Evolutionary conservation across 1,140 invertebrate species (phyloP), one percentile per base, ranked within the genome.

Genomic region (Pomacea maculata): DNA sequence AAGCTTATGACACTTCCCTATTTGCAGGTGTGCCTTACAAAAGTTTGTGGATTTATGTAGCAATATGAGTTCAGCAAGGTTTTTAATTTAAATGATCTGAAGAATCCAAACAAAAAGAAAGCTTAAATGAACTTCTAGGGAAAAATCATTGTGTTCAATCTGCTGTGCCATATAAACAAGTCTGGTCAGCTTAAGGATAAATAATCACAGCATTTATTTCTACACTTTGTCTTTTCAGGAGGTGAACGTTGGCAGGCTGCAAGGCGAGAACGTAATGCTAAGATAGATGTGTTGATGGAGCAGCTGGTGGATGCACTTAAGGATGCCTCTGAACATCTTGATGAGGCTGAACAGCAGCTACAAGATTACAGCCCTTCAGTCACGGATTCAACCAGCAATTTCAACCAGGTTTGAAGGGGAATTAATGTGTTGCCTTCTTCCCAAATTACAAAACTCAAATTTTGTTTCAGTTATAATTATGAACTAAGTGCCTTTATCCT

Each of bases 221-320:
- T 61, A 17, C 57, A 61, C 57, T 61, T 11, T 61, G 1, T 17
- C 57, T 6, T 8, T 17, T 14, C 57, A 61, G 57, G 57, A 80
- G 82, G 67, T 83, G 77, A 83, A 72, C 21, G 61, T 70, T 55
- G 64, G n/a, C 65, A 79, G 17, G n/a, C 45, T 55, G 65, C 15
- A 8, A 29, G 15, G 7, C 70, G 68, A n/a, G 81, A 78, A 29
- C 65, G 75, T 34, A 80, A 82, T 54, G 83, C 80, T 45, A 85
- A 86, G 75, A 82, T 87, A 12, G 85, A 88, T 34, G 82, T 83
- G 9, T 80, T 87, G 29, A 73, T 88, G 70, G 87, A 88, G 75
- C 82, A 87, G 75, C 82, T 91, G 17, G 87, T 85, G 21, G 86
- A 87, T 75, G 83, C 86, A n/a, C 64, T 91, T 11, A 81, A 86